Evolutionary conservation across 2,797 vertebrate species (phyloP).

Genomic region (Sphenopsis melanotis): DNA sequence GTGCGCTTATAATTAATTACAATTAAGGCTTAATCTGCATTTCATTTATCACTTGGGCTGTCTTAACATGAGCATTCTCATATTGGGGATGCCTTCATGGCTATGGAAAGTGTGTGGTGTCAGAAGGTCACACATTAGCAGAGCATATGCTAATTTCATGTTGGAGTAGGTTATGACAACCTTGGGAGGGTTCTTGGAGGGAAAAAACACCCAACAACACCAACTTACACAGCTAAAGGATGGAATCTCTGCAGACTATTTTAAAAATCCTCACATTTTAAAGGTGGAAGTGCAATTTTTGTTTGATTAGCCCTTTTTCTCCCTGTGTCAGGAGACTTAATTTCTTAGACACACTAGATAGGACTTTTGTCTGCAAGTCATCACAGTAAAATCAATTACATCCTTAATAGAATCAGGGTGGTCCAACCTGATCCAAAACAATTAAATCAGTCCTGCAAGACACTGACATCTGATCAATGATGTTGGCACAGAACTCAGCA

Average conservation of each 20-base stretch:
- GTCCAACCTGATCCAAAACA: neutral
- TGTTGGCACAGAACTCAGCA: neutral
- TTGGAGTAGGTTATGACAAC: neutral
- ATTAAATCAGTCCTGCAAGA: neutral
- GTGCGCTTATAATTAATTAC: slow-evolving; percentile 42
- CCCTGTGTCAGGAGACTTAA: neutral
- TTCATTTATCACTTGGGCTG: slow-evolving; percentile 31
- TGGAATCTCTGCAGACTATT: neutral
- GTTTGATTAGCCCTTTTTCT: neutral
- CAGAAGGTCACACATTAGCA: neutral
- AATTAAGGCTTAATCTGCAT: slow-evolving; percentile 28
- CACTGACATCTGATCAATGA: neutral
- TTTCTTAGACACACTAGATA: neutral
- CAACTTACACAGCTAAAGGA: neutral
- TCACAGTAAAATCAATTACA: slow-evolving; percentile 15
- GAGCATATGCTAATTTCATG: neutral
- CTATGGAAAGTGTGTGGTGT: neutral
- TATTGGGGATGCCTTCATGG: neutral
- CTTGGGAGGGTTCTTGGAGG: neutral
- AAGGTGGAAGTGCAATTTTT: neutral
- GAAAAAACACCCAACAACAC: neutral
- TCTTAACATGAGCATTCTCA: neutral
- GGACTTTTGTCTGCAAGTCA: neutral
- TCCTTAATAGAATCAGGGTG: neutral
- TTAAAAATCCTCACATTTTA: fast-evolving